phyloP scores from a whole-genome alignment of 1,140 invertebrate genomes.

The Tenebrio molitor region DNA sequence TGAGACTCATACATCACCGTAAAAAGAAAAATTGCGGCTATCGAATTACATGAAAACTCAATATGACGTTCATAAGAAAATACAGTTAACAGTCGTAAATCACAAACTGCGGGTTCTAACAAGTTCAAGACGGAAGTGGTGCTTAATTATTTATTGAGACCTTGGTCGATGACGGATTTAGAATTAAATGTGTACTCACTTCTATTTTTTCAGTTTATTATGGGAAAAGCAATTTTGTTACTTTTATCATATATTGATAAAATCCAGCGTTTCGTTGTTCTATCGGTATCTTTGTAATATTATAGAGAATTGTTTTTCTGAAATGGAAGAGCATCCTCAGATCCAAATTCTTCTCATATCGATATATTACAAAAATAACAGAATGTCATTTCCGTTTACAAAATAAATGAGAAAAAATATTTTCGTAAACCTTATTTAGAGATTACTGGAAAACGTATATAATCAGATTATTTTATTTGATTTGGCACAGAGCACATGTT shows the following conservation, averaged over 20 bases:
- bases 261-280: no score
- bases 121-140: not conserved
- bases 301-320: not conserved
- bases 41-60: conserved; percentile 33
- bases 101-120: not conserved
- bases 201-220: not conserved
- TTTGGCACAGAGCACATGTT: not conserved
- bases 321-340: not conserved
- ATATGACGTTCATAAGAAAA: conserved; percentile 13
- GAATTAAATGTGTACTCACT: not conserved
- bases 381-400: conserved; percentile 14
- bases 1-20: conserved; percentile 17
- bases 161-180: no score
- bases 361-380: conserved; percentile 8
- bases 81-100: conserved; percentile 5
- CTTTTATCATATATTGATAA: no score
- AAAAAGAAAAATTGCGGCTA: conserved; percentile 25
- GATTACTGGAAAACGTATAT: not conserved
- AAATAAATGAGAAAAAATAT: conserved; percentile 16
- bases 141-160: not conserved
- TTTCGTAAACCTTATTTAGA: not conserved
- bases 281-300: conserved; percentile 16
- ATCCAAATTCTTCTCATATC: conserved; percentile 1
- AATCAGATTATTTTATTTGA: not conserved
- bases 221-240: no score